phyloP scores from a whole-genome alignment of 2,888 invertebrate genomes.

The Oscheius myriophilus region DNA sequence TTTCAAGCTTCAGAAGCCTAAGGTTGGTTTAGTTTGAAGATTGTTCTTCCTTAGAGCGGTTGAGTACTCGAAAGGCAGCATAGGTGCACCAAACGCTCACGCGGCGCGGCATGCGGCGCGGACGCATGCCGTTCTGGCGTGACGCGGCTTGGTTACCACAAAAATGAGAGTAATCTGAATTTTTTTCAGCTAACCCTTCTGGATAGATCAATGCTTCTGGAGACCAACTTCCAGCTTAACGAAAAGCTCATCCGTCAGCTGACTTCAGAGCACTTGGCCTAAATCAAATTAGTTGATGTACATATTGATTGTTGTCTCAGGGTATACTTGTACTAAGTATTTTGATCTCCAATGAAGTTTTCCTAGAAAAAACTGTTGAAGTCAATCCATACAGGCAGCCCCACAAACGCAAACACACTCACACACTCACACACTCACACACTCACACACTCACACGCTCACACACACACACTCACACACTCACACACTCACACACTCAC shows the following conservation, averaged over 20 bases:
- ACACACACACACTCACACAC: too few species aligned
- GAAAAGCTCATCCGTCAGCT: conserved; percentile 63
- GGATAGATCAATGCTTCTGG: conserved; percentile 63
- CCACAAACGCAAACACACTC: too few species aligned
- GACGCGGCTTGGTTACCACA: not conserved
- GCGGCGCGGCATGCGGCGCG: too few species aligned
- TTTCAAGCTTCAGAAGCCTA: conserved; percentile 65
- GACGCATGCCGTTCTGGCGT: not conserved
- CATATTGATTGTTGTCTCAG: conserved; percentile 14
- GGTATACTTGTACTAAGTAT: conserved; percentile 4
- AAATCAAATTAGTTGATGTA: conserved; percentile 2
- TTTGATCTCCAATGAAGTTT: conserved; percentile 17
- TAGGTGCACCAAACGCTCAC: too few species aligned
- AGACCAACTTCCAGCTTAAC: conserved; percentile 67
- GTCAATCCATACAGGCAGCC: too few species aligned
- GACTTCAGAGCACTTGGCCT: conserved; percentile 48
- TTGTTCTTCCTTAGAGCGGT: not conserved
- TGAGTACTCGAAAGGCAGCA: too few species aligned
- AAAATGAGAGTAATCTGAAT: not conserved
- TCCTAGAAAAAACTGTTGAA: too few species aligned
- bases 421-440: too few species aligned
- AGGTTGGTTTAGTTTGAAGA: conserved; percentile 37
- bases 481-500: too few species aligned
- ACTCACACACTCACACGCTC: too few species aligned
- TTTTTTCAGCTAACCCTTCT: conserved; percentile 58